Evolutionary conservation across 2,797 vertebrate genomes (phyloP).

Genomic region (Protonibea diacanthus): DNA sequence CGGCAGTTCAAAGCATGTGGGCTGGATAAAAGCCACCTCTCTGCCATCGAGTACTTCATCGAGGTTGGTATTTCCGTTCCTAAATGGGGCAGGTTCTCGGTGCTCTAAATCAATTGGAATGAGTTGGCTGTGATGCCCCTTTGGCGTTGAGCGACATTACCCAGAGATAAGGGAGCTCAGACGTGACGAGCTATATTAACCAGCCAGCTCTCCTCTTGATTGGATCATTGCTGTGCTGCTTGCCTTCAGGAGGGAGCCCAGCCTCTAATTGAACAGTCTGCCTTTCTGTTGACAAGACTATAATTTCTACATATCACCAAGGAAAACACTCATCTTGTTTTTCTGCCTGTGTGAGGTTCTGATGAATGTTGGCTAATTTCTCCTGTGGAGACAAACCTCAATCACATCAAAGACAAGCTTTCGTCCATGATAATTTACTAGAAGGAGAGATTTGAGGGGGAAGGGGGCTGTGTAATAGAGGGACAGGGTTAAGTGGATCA

Average conservation of each 20-base stretch:
- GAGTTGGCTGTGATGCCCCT: slow-evolving; percentile 63
- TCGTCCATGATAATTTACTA: slow-evolving; percentile 39
- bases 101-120: slow-evolving; percentile 72
- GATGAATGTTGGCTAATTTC: slow-evolving; percentile 45
- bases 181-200: slow-evolving; percentile 78
- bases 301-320: slow-evolving; percentile 62
- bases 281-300: slow-evolving; percentile 65
- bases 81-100: slow-evolving; percentile 40
- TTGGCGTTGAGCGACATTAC: slow-evolving; percentile 70
- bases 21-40: slow-evolving; percentile 58
- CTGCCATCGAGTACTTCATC: slow-evolving; percentile 37
- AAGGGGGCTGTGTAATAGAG: not conserved
- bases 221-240: slow-evolving; percentile 70
- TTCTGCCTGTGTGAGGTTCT: slow-evolving; percentile 22
- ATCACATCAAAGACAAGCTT: slow-evolving; percentile 22
- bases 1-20: slow-evolving; percentile 50
- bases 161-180: slow-evolving; percentile 68
- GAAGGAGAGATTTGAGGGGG: slow-evolving; percentile 10
- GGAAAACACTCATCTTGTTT: slow-evolving; percentile 57
- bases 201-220: slow-evolving; percentile 70
- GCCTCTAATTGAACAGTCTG: slow-evolving; percentile 70
- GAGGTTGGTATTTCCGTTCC: slow-evolving; percentile 60
- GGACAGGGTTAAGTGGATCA: slow-evolving; percentile 70
- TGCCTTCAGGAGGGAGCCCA: slow-evolving; percentile 56
- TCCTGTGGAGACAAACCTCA: slow-evolving; percentile 41